Evolutionary conservation across 2,113 vertebrate species (phyloP), one percentile per base, ranked within the genome.

Genomic region (Siniperca knerii): DNA sequence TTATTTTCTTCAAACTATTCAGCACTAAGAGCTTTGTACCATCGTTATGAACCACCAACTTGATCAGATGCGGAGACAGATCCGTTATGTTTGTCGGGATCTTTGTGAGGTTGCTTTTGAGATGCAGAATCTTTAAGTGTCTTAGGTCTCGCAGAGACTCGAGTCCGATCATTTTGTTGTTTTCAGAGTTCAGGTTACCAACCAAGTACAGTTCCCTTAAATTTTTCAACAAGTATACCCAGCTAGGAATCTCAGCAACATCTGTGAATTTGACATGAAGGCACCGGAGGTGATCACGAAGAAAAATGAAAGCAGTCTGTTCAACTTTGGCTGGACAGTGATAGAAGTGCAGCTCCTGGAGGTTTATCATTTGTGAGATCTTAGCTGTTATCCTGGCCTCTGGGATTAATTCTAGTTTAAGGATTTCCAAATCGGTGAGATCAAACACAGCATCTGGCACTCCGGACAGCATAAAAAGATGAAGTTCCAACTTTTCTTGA

Each of bases 91-190:
- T 99, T 25, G 98, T 98, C 44, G 98, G 98, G 54, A 99, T 96
- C 96, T 99, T 99, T 90, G 98, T 98, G 87, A 99, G 96, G 92
- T 99, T 99, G 95, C 98, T 99, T 92, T 99, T 99, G 79, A 99
- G 96, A 0, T 99, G 97, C 74, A 99, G 95, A 84, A 97, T 94
- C 91, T 99, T 99, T 69, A 99, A 95, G 91, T 99, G 97, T 84
- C 97, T 96, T 81, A 99, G 89, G 84, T 99, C 98, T 90, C 98
- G 94, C 75, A 99, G 96, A 83, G 98, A 99, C 78, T 99, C 98
- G 0, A 99, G 96, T 83, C 97, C 98, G 54, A 99, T 99, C 97
- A 99, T 97, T 93, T 99, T 99, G 94, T 99, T 99, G 88, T 99
- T 99, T 94, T 99, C 98, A 2, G 98, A 98, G 96, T 99, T 99